Conservation (phyloP, 2,113 vertebrate genomes). For the Garra rufa region DNA sequence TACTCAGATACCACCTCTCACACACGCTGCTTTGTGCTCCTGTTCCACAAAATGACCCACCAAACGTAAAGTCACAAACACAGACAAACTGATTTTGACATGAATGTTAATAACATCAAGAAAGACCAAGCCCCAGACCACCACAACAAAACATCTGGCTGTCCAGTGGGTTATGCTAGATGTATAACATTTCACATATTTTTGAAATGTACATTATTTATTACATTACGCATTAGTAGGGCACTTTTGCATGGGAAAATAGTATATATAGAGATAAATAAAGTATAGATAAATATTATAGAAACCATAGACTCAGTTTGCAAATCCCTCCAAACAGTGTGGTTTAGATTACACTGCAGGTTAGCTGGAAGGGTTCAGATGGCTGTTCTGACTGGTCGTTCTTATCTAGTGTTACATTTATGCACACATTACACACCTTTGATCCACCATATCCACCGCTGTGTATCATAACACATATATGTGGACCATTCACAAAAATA, state of each 20-base stretch:
- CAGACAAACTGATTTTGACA: constrained; percentile 8
- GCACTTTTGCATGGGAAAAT: not conserved
- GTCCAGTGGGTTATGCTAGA: not conserved
- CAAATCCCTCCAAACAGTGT: not conserved
- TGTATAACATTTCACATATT: not conserved
- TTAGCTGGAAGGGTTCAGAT: not conserved
- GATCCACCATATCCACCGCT: constrained; percentile 7
- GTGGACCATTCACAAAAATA: not conserved
- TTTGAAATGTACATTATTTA: not conserved
- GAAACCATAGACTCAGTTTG: not conserved
- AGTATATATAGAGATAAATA: not conserved
- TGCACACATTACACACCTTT: not conserved
- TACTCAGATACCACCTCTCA: constrained; percentile 51
- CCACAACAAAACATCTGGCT: constrained; percentile 21
- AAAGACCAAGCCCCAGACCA: not conserved
- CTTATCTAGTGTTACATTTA: constrained; percentile 23
- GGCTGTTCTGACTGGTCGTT: not conserved
- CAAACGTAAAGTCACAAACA: constrained; percentile 9
- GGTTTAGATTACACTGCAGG: not conserved
- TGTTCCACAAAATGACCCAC: constrained; percentile 22
- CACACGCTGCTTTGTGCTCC: constrained; percentile 12
- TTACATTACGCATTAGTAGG: not conserved
- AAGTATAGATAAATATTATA: not conserved
- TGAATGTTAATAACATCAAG: not conserved
- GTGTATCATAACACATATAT: not conserved